phyloP scores from a whole-genome alignment of 2,113 vertebrate genomes.

The Pao palembangensis region DNA sequence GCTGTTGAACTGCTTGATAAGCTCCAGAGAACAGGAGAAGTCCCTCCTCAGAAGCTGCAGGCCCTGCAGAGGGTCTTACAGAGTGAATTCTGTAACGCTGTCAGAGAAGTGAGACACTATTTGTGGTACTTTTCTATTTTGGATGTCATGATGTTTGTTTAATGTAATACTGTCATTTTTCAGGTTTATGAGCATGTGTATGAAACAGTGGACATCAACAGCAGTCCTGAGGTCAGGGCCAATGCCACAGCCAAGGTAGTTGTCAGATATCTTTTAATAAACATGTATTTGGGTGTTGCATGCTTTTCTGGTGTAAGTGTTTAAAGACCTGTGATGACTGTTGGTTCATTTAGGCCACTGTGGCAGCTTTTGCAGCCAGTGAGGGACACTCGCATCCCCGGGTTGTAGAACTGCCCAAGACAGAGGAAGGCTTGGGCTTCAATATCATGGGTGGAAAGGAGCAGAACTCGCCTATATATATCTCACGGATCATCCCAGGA shows the following conservation, averaged over 20 bases:
- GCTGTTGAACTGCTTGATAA: conserved; percentile 97
- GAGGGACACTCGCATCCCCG: conserved; percentile 97
- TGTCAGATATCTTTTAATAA: not conserved
- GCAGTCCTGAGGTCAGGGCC: conserved; percentile 95
- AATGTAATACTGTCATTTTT: conserved; percentile 23
- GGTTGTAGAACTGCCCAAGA: conserved; percentile 96
- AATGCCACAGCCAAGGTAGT: conserved; percentile 96
- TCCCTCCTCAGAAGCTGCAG: conserved; percentile 95
- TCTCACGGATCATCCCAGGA: conserved; percentile 95
- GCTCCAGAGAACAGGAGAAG: conserved; percentile 92
- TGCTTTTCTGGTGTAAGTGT: not conserved
- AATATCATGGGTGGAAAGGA: conserved; percentile 99
- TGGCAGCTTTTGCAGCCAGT: conserved; percentile 96
- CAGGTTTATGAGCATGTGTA: conserved; percentile 99
- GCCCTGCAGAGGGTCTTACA: conserved; percentile 96
- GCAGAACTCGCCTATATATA: conserved; percentile 98
- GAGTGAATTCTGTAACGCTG: conserved; percentile 97
- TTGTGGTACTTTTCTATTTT: not conserved
- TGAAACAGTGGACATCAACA: conserved; percentile 98
- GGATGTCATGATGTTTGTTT: not conserved
- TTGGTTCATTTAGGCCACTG: conserved; percentile 82
- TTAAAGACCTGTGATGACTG: not conserved
- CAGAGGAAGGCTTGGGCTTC: conserved; percentile 96
- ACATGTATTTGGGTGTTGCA: not conserved
- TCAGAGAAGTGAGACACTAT: conserved; percentile 83